Conservation (phyloP, 2,113 vertebrate genomes). For the Atlantisia rogersi region DNA sequence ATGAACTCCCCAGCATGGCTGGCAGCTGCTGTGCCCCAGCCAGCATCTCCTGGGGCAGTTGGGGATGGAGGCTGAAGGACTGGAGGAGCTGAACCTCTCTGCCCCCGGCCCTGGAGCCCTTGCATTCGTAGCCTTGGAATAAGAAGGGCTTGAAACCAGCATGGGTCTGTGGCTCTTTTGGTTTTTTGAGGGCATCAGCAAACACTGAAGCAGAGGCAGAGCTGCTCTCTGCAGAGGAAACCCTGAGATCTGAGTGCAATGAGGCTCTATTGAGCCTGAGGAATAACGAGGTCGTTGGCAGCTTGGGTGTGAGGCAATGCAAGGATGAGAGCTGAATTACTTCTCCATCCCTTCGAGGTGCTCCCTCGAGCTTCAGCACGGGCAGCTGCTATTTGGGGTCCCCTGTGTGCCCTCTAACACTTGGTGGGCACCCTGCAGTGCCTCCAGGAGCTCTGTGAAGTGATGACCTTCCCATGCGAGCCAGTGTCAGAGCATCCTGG, state of each 20-base stretch:
- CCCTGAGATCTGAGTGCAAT: background rate
- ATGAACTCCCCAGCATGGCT: background rate
- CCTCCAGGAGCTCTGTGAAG: background rate
- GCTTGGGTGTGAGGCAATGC: background rate
- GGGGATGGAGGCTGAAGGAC: background rate
- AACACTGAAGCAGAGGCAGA: background rate
- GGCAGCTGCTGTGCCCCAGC: background rate
- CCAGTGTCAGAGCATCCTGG: background rate
- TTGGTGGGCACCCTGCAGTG: background rate
- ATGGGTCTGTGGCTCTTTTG: background rate
- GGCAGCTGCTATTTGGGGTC: background rate
- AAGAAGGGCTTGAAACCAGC: background rate
- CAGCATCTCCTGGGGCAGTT: background rate
- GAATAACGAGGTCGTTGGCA: accelerated
- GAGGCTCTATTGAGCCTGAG: background rate
- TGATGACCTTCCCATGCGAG: accelerated
- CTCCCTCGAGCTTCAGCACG: background rate
- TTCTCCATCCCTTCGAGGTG: background rate
- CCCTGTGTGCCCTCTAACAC: background rate
- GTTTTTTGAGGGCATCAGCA: background rate
- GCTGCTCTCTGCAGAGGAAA: background rate
- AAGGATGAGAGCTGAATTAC: background rate
- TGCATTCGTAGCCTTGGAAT: accelerated
- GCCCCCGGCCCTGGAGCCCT: background rate
- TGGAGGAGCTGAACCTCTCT: background rate